These are phyloP conservation scores for Staurois parvus DNA, from an alignment of 2,797 vertebrate species.

Conservation along the genomic window DNA sequence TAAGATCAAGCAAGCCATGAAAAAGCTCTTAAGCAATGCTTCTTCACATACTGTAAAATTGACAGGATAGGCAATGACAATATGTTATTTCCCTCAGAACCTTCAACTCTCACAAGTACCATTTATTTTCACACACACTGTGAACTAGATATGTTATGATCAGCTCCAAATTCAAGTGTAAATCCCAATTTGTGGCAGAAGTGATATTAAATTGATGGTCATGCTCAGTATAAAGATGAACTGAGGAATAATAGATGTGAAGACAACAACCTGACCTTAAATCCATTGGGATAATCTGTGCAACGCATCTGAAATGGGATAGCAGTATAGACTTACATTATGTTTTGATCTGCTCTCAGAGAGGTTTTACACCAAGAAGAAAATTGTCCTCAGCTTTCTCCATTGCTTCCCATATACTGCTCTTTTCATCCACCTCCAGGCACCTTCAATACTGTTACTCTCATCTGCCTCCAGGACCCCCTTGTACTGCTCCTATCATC, in stretches of 20 bases:
- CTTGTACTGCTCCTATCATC: no score
- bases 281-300: not conserved
- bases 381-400: not conserved
- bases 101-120: not conserved
- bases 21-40: slow-evolving; percentile 36
- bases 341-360: not conserved
- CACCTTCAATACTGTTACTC: not conserved
- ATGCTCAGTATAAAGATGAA: not conserved
- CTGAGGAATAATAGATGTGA: not conserved
- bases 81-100: not conserved
- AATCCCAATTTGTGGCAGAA: not conserved
- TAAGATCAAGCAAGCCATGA: slow-evolving; percentile 67
- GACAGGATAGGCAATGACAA: slow-evolving; percentile 25
- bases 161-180: not conserved
- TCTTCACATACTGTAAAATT: slow-evolving; percentile 2
- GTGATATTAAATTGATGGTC: not conserved
- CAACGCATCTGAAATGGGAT: not conserved
- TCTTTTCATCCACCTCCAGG: not conserved
- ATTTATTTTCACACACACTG: slow-evolving; percentile 2
- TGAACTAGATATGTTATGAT: not conserved
- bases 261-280: not conserved
- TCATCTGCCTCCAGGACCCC: not conserved
- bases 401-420: not conserved
- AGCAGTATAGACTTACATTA: not conserved
- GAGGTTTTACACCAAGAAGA: not conserved